Percentiles rank a stretch among this genome's conserved stretches.
Conservation (phyloP, 1,140 invertebrate genomes). For the Anastrepha ludens region DNA sequence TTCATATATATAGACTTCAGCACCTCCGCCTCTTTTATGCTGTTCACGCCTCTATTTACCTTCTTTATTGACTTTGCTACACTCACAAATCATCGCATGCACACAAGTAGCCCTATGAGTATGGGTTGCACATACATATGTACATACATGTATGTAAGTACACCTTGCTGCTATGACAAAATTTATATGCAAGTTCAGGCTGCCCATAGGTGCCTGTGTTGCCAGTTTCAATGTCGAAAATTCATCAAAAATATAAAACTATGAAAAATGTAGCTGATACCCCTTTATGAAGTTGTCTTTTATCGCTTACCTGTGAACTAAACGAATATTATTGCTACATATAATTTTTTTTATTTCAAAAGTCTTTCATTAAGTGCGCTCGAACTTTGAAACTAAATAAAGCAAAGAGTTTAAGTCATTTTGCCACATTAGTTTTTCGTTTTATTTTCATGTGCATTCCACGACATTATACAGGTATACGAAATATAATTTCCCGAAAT, state of each 20-base stretch:
- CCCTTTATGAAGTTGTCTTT: not conserved
- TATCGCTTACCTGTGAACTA: not conserved
- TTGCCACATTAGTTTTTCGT: too few relatives aligned
- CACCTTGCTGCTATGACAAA: not conserved
- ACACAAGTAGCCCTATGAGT: not conserved
- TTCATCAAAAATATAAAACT: conserved; percentile 11
- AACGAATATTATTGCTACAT: too few relatives aligned
- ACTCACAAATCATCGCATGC: conserved; percentile 16
- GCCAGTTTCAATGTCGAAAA: conserved; percentile 13
- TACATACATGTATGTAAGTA: not conserved
- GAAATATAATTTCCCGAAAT: too few relatives aligned
- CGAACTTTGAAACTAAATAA: too few relatives aligned
- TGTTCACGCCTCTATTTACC: conserved; percentile 41
- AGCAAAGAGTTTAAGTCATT: too few relatives aligned
- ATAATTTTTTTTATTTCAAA: too few relatives aligned
- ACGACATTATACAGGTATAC: too few relatives aligned
- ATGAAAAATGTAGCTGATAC: not conserved
- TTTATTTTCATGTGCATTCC: too few relatives aligned
- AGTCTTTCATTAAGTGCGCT: too few relatives aligned
- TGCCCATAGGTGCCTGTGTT: not conserved
- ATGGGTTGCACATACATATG: not conserved
- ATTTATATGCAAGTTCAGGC: not conserved
- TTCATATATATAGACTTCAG: not conserved
- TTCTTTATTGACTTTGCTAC: conserved; percentile 31
- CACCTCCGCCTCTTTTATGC: conserved; percentile 42